These are phyloP conservation scores for Papilio helenus DNA, from an alignment of 1,140 invertebrate genomes.

Conservation along the genomic window DNA sequence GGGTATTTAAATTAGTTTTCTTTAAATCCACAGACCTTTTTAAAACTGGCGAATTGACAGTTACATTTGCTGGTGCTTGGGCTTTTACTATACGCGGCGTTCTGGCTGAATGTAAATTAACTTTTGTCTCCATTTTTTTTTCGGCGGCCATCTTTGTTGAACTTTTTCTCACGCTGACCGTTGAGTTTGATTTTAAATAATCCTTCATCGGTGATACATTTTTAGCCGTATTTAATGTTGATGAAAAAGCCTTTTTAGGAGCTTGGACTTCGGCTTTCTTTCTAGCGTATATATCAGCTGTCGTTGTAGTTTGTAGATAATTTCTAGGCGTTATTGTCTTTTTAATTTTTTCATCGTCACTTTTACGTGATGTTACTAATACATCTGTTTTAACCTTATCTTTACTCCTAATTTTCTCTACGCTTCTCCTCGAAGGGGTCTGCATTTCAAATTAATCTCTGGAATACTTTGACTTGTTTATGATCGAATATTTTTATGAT, in stretches of 20 bases:
- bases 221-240: slow-evolving; percentile 35
- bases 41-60: slow-evolving; percentile 71
- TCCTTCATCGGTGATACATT: slow-evolving; percentile 64
- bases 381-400: slow-evolving; percentile 49
- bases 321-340: slow-evolving; percentile 58
- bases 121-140: slow-evolving; percentile 40
- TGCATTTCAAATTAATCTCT: slow-evolving; percentile 43
- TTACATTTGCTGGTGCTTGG: slow-evolving; percentile 60
- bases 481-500: background rate
- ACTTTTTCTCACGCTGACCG: slow-evolving; percentile 52
- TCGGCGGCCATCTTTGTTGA: slow-evolving; percentile 40
- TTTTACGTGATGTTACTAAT: slow-evolving; percentile 45
- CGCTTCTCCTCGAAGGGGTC: slow-evolving; percentile 40
- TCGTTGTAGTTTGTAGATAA: slow-evolving; percentile 58
- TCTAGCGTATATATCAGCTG: slow-evolving; percentile 68
- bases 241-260: slow-evolving; percentile 55
- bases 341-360: slow-evolving; percentile 63
- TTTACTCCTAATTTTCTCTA: slow-evolving; percentile 43
- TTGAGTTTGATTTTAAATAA: slow-evolving; percentile 62
- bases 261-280: slow-evolving; percentile 55
- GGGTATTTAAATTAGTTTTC: slow-evolving; percentile 49
- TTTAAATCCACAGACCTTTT: slow-evolving; percentile 58
- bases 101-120: slow-evolving; percentile 39
- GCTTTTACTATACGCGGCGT: slow-evolving; percentile 44
- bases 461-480: background rate